Evolutionary conservation across 2,888 invertebrate genomes (phyloP), one percentile per base, ranked within the genome.

Genomic region (Drosophila heteroneura): DNA sequence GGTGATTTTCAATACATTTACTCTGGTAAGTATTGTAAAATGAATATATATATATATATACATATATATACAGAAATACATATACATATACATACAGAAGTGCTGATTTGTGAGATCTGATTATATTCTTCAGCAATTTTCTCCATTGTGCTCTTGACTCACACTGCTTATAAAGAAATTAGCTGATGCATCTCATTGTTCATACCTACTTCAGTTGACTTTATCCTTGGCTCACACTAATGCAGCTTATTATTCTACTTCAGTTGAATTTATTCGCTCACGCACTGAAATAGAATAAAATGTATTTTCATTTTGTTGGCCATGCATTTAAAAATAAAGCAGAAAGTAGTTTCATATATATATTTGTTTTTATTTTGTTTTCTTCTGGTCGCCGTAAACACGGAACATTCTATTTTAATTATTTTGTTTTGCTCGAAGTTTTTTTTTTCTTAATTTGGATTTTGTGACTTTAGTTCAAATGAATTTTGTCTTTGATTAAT

Each of bases 1-100:
- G 44, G 81, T 92, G 6, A 70, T 90, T 22, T 92, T 86, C 73
- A 92, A 89, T 70, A 84, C 85, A n/a, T 58, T 92, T 39, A 91
- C 89, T 65, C 76, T 92, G 91, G 92, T 92, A 74, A 90, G 92
- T 68, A 51, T n/a, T 52, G 1, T 12, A 22, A 14, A 26, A 30
- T 49, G 3, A 5, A 39, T 19, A 16, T 9, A 19, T 22, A 52
- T 58, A 16, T 12, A 12, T 9, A n/a, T 30, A 28, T 16, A 6
- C 10, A 9, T 28, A 26, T 26, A 26, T 26, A 26, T 26, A 26
- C 14, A 33, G 5, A 22, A 7, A 68, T 39, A 14, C 39, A 39
- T 26, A 39, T 26, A 53, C 28, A 41, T 32, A 0, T 32, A 32
- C 10, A 32, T 10, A 32, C 9, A 32, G n/a, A 51, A 49, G 52